These are phyloP conservation scores for Chamaea fasciata DNA, from an alignment of 2,113 vertebrate genomes.

Conservation along the genomic window DNA sequence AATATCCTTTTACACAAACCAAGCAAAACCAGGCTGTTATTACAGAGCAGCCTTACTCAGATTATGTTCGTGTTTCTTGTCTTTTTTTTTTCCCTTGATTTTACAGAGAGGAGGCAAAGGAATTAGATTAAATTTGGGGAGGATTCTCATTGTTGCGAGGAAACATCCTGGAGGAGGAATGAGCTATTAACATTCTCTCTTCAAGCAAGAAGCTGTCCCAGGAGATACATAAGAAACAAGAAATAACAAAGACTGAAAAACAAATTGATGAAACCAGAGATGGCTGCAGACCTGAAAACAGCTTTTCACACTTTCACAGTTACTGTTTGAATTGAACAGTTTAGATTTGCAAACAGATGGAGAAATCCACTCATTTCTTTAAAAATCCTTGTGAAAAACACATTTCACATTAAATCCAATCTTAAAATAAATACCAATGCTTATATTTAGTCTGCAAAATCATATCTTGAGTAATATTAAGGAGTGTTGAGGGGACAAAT, in stretches of 20 bases:
- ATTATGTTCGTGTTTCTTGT: conserved; percentile 17
- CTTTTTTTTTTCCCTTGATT: conserved; percentile 29
- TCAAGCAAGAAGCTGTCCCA: conserved; percentile 66
- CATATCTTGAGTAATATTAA: background rate
- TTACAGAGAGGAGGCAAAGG: conserved; percentile 57
- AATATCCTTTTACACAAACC: background rate
- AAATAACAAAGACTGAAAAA: conserved; percentile 71
- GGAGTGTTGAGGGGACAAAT: background rate
- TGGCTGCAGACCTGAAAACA: conserved; percentile 66
- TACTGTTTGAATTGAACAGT: conserved; percentile 56
- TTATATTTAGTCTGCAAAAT: background rate
- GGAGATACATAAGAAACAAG: conserved; percentile 71
- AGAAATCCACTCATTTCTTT: conserved; percentile 43
- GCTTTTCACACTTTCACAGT: conserved; percentile 48
- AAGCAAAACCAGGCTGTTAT: background rate
- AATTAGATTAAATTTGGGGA: conserved; percentile 63
- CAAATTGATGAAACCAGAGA: conserved; percentile 77
- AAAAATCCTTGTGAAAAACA: background rate
- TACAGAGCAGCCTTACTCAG: background rate
- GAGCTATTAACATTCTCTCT: conserved; percentile 75
- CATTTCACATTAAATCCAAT: conserved; percentile 5
- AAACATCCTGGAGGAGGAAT: conserved; percentile 68
- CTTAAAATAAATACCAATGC: background rate
- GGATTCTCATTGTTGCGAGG: conserved; percentile 22
- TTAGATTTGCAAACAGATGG: conserved; percentile 67